phyloP scores from a whole-genome alignment of 2,888 invertebrate species.

The Archips crataeganus region DNA sequence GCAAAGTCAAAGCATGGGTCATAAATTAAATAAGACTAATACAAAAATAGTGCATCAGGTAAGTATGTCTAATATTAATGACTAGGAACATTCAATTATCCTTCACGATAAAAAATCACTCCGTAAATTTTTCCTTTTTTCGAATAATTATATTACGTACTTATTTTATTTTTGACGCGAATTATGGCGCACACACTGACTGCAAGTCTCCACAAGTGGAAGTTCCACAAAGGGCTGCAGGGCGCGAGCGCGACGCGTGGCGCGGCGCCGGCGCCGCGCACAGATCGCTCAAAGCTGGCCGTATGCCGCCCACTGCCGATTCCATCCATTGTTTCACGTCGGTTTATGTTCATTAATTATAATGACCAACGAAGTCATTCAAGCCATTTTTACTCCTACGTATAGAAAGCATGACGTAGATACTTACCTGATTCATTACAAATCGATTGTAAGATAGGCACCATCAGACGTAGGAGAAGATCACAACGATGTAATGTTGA shows the following conservation, averaged over 20 bases:
- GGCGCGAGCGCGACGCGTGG: no score
- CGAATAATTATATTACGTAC: no score
- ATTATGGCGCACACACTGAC: background rate
- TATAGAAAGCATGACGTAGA: conserved; percentile 35
- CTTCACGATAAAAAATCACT: no score
- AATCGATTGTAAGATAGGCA: background rate
- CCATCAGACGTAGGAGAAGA: background rate
- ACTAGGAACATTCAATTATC: no score
- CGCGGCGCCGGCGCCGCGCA: background rate
- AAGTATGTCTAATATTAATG: no score
- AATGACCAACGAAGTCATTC: conserved; percentile 72
- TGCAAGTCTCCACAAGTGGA: no score
- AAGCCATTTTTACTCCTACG: conserved; percentile 70
- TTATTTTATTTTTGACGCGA: no score
- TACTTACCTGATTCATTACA: background rate
- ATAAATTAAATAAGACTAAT: no score
- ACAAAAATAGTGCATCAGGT: no score
- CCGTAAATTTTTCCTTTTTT: no score
- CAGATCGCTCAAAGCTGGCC: background rate
- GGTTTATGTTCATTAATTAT: conserved; percentile 79
- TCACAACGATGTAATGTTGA: background rate
- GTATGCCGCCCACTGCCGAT: conserved; percentile 61
- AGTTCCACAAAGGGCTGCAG: no score
- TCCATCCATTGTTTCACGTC: conserved; percentile 73
- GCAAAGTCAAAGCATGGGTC: no score